A percentile compares a stretch with the other conserved stretches of the same genome.
Evolutionary conservation across 2,888 invertebrate genomes (phyloP).

Genomic region (Aproaerema taeniolella): DNA sequence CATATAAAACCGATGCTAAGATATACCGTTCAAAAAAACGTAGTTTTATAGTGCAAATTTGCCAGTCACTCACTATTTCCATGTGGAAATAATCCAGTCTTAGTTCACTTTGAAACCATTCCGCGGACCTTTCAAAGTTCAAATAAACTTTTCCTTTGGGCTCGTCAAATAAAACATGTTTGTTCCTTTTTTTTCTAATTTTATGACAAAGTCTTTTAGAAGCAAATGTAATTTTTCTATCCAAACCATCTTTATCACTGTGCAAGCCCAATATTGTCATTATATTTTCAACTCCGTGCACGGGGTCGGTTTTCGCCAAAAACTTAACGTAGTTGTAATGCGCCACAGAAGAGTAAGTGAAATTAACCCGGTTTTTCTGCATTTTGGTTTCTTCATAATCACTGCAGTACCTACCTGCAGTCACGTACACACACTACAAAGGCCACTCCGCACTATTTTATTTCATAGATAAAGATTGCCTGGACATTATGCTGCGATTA

Average conservation of each 20-base stretch:
- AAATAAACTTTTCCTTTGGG: slow-evolving; percentile 32
- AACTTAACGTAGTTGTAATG: slow-evolving; percentile 64
- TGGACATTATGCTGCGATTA: too few species aligned
- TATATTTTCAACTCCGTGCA: slow-evolving; percentile 53
- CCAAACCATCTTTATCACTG: slow-evolving; percentile 40
- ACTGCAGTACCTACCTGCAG: slow-evolving; percentile 18
- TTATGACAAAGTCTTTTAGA: slow-evolving; percentile 25
- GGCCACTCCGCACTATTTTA: too few species aligned
- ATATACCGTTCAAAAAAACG: slow-evolving; percentile 16
- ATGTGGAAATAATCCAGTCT: slow-evolving; percentile 31
- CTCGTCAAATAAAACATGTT: slow-evolving; percentile 32
- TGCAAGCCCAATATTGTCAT: slow-evolving; percentile 58
- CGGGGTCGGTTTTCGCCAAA: slow-evolving; percentile 47
- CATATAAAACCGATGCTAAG: too few species aligned
- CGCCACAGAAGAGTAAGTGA: slow-evolving; percentile 52
- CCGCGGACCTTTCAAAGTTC: slow-evolving; percentile 28
- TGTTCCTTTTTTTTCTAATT: slow-evolving; percentile 24
- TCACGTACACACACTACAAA: slow-evolving; percentile 48
- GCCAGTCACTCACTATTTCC: slow-evolving; percentile 42
- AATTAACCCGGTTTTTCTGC: slow-evolving; percentile 62
- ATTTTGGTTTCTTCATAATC: slow-evolving; percentile 28
- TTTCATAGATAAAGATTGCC: slow-evolving; percentile 54
- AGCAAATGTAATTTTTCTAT: slow-evolving; percentile 26
- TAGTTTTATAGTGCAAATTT: slow-evolving; percentile 32
- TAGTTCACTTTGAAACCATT: too few species aligned